A percentile compares a stretch with the other conserved stretches of the same genome.
phyloP scores from a whole-genome alignment of 2,888 invertebrate genomes.

The Myathropa florea region DNA sequence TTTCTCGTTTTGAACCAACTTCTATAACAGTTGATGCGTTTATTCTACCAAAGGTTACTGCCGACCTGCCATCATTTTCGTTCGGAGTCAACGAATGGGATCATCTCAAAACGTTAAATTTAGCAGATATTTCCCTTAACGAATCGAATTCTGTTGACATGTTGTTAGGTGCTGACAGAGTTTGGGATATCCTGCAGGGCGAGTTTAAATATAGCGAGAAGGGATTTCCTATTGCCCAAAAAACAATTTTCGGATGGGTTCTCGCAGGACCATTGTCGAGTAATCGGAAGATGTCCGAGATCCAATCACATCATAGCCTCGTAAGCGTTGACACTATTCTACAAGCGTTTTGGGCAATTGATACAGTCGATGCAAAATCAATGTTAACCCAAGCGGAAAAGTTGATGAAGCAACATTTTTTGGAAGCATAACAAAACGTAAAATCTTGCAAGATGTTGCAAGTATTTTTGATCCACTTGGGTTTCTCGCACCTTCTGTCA shows the following conservation, averaged over 20 bases:
- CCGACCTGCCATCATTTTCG: neutral
- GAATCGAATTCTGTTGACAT: slow-evolving; percentile 45
- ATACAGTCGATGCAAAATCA: slow-evolving; percentile 12
- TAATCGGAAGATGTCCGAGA: neutral
- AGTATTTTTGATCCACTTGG: too few relatives aligned
- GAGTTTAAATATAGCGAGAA: slow-evolving; percentile 2
- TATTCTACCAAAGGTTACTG: slow-evolving; percentile 1
- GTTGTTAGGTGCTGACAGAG: slow-evolving; percentile 49
- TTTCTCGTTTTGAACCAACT: neutral
- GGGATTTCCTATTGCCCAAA: slow-evolving; percentile 32
- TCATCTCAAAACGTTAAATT: slow-evolving; percentile 21
- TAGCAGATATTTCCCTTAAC: slow-evolving; percentile 58
- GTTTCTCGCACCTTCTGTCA: too few relatives aligned
- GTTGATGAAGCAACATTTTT: slow-evolving; percentile 46
- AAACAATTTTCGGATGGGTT: slow-evolving; percentile 61
- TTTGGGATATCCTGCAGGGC: slow-evolving; percentile 44
- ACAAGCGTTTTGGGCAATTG: slow-evolving; percentile 37
- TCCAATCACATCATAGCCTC: slow-evolving; percentile 10
- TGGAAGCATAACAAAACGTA: slow-evolving; percentile 6
- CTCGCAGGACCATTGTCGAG: slow-evolving; percentile 24
- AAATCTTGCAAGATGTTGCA: slow-evolving; percentile 2
- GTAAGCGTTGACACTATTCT: slow-evolving; percentile 28
- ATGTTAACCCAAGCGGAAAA: neutral
- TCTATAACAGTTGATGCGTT: slow-evolving; percentile 20
- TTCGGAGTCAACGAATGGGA: slow-evolving; percentile 19